A percentile compares a stretch with the other conserved stretches of the same genome.
Evolutionary conservation across 1,140 invertebrate genomes (phyloP).

Genomic region (Pogonus chalceus): DNA sequence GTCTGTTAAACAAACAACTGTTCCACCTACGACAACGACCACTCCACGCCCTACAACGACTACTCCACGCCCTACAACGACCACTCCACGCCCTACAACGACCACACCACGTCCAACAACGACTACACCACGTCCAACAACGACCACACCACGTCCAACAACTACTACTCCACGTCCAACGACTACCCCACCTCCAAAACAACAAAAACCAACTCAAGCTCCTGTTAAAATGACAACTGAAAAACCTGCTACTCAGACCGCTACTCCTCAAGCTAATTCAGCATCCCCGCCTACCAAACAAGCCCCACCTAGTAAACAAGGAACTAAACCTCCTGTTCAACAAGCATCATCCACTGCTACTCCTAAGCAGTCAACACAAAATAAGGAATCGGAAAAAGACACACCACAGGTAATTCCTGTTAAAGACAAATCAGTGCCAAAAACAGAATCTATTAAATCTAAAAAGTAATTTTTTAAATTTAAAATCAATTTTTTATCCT

Average conservation of each 20-base stretch:
- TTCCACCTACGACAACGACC: constrained; percentile 19
- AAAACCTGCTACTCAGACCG: constrained; percentile 18
- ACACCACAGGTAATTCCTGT: not conserved
- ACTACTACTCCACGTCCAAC: constrained; percentile 19
- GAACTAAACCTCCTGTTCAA: not conserved
- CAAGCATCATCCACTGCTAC: not conserved
- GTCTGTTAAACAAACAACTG: constrained; percentile 20
- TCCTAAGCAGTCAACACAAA: not conserved
- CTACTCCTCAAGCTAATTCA: constrained; percentile 16
- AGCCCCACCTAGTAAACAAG: constrained; percentile 12
- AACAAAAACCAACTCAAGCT: constrained; percentile 5
- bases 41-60: constrained; percentile 16
- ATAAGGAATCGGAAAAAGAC: not conserved
- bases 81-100: constrained; percentile 19
- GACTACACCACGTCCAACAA: constrained; percentile 18
- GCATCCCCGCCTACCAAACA: constrained; percentile 15
- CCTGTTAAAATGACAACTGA: constrained; percentile 8
- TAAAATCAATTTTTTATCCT: too few relatives aligned
- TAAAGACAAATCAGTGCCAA: not conserved
- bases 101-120: constrained; percentile 20
- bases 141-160: constrained; percentile 16
- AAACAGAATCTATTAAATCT: not conserved
- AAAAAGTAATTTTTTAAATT: too few relatives aligned
- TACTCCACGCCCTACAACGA: constrained; percentile 15
- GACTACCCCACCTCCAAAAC: constrained; percentile 15